Evolutionary conservation across 2,888 invertebrate genomes (phyloP), one percentile per base, ranked within the genome.

Genomic region (Ligdia adustata): DNA sequence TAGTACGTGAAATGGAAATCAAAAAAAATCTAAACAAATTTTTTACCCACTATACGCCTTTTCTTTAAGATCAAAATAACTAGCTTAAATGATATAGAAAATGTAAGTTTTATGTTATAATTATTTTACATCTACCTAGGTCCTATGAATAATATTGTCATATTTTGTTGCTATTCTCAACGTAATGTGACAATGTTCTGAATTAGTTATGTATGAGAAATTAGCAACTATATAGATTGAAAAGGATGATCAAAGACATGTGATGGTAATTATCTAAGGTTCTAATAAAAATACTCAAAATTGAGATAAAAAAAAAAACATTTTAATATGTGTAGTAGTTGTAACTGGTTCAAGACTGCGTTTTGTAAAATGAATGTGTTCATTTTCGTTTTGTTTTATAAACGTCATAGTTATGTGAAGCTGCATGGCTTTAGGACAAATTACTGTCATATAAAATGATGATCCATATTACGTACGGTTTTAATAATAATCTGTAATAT

Each of bases 321-420:
- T 27, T 39, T 9, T 34, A 22, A 33, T 24, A 34, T 28, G 9
- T 42, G 38, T 48, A 11, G 48, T 42, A 49, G 38, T 43, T 40
- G 57, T 57, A 44, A 55, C 48, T 41, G 31, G 7, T 47, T 49
- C 58, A 54, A 51, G 59, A 53, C 40, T 42, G 48, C 51, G 46
- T 59, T 55, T 54, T 54, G 34, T 50, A 34, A 57, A 60, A 55
- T 24, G 50, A 59, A 53, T 42, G 50, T 42, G 32, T 38, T 39
- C 22, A 40, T 15, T 9, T n/a, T 9, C 11, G 9, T 2, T 18
- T 11, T n/a, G 1, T 3, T 15, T 7, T 14, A 12, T 0, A 12
- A 6, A n/a, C 11, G 4, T n/a, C n/a, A n/a, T n/a, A n/a, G n/a
- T n/a, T n/a, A n/a, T n/a, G n/a, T n/a, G n/a, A n/a, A n/a, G n/a